Base-by-base conservation (phyloP, 1,140 invertebrate species). In the Drosophila lini region DNA sequence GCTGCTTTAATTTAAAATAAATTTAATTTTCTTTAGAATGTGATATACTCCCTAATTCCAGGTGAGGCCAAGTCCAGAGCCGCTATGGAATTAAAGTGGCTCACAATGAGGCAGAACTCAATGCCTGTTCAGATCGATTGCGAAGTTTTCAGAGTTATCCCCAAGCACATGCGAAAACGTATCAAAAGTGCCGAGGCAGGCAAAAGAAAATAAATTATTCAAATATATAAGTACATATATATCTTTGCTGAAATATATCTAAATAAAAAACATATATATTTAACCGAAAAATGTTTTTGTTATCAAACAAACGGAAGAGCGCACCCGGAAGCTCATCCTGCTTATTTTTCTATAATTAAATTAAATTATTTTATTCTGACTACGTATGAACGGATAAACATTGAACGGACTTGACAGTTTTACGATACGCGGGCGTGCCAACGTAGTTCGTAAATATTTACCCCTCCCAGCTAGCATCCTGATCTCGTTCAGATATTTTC, bases 81-180 rank as follows among this genome's bases (percentile, higher is more conserved):
- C 6, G 55, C 48, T 25, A 65, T 63, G 36, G 70, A 71, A 19
- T 31, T 86, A 9, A 86, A 65, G 13, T 91, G 90, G 90, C 48
- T 80, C 3, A 71, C 71, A 6, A 59, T 79, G 48, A 62, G 91
- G 40, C 91, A 92, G 56, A 91, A 89, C 16, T 91, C 91, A 10
- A 92, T 92, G 91, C 91, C 91, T 15, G 91, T 92, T 0, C 91
- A 92, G 82, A 92, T 92, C 41, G 91, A 92, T 50, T 90, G 82
- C 15, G 83, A 92, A 50, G 69, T 92, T 16, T 80, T 92, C 25
- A 60, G 91, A 47, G 74, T 91, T 13, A 76, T 92, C 3, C 91
- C 91, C 9, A 92, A 92, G 22, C 89, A 92, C 9, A 77, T 82
- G 63, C 64, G 81, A 28, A 92, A 90, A 57, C 76, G 91, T 16